These are phyloP conservation scores for Epinotia bilunana DNA, from an alignment of 2,888 invertebrate species.

Conservation along the genomic window DNA sequence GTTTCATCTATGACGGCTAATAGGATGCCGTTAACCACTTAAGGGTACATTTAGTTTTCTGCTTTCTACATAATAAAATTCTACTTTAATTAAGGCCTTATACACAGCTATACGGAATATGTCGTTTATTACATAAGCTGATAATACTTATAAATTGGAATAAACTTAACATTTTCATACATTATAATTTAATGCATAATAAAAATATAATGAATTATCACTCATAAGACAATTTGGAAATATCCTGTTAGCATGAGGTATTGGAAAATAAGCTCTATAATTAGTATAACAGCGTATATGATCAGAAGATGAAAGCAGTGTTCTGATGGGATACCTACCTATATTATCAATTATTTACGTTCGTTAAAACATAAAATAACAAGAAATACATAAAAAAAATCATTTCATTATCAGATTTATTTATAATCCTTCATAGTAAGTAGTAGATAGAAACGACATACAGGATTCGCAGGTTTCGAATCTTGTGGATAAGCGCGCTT, in stretches of 20 bases:
- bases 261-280: too few species aligned
- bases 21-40: too few species aligned
- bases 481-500: not conserved
- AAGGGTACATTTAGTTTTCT: slow-evolving; percentile 1
- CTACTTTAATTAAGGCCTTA: slow-evolving; percentile 57
- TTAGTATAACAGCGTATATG: too few species aligned
- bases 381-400: too few species aligned
- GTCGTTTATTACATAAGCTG: slow-evolving; percentile 27
- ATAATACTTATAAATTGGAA: slow-evolving; percentile 39
- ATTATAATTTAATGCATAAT: not conserved
- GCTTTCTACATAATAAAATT: slow-evolving; percentile 46
- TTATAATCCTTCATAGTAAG: too few species aligned
- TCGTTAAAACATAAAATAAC: too few species aligned
- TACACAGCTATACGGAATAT: slow-evolving; percentile 47
- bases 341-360: too few species aligned
- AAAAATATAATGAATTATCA: not conserved
- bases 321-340: too few species aligned
- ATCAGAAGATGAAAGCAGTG: too few species aligned
- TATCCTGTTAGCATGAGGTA: not conserved
- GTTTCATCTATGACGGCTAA: too few species aligned
- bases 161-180: slow-evolving; percentile 34
- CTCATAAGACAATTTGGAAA: not conserved
- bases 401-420: too few species aligned
- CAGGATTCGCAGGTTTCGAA: not conserved
- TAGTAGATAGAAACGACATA: too few species aligned